Base-by-base conservation (phyloP, 2,888 invertebrate genomes). In the Anoplius nigerrimus region DNA sequence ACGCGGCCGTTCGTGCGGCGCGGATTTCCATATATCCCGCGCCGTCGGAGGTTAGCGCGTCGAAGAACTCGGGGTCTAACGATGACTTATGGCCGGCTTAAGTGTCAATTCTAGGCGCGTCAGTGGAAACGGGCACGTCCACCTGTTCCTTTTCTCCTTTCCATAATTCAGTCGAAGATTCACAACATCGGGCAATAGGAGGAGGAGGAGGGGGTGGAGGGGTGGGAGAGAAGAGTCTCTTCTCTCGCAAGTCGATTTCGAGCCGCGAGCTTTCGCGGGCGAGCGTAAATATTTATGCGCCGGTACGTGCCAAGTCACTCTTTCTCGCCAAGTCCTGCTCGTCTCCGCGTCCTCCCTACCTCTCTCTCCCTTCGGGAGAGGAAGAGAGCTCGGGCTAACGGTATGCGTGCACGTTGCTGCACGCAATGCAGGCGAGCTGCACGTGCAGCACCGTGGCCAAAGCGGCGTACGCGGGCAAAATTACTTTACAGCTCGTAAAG, bases 401-500 rank as follows among this genome's bases (percentile, higher is more conserved):
- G 74, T 68, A 68, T 48, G 51, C 52, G 34, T 34, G 42, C 67
- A 62, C 57, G 61, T 61, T 45, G 48, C 60, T 34, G 56, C 61
- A 59, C 58, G 70, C 69, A 69, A 34, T 70, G 75, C 70, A 74
- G n/a, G 72, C 62, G 27, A 57, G 63, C 61, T 68, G 64, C 68
- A 71, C 72, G 63, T 66, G 72, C 73, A 58, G 52, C 58, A 34
- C 42, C 66, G 48, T 63, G 63, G 53, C 46, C 69, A 42, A n/a
- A 64, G 22, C 11, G 11, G 57, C 21, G 59, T 52, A 46, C 45
- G 58, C 20, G 59, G n/a, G 67, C 64, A 43, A 70, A 72, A 69
- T 76, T 74, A 74, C 74, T 82, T 82, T 80, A 75, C 72, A 72
- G 79, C 76, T 79, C 78, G 75, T 83, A 79, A 82, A 80, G 74